Conservation (phyloP, 2,113 vertebrate species). For the Euleptes europaea region DNA sequence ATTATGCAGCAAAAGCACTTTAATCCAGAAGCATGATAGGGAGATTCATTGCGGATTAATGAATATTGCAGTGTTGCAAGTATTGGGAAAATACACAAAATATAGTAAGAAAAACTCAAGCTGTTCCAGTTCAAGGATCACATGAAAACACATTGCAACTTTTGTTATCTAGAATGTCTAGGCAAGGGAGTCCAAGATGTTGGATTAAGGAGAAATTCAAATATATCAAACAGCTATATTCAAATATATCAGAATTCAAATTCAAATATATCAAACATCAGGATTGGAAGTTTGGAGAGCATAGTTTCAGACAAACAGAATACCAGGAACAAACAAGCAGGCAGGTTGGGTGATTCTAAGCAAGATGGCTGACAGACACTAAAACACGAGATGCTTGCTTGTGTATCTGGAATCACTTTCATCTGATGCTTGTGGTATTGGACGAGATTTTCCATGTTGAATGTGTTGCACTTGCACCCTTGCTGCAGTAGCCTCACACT, state of each 20-base stretch:
- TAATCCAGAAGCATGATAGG: neutral
- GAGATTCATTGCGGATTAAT: constrained; percentile 5
- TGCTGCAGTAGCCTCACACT: too few species aligned
- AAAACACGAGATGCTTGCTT: too few species aligned
- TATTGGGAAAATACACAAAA: neutral
- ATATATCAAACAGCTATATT: constrained; percentile 17
- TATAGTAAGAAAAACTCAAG: neutral
- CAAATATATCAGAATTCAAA: too few species aligned
- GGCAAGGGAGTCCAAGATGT: neutral
- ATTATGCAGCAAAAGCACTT: constrained; percentile 6
- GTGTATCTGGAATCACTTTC: too few species aligned
- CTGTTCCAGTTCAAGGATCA: neutral
- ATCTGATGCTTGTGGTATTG: too few species aligned
- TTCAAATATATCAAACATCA: constrained; percentile 12
- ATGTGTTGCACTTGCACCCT: too few species aligned
- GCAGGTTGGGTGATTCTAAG: too few species aligned
- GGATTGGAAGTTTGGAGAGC: constrained; percentile 14
- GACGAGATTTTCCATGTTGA: too few species aligned
- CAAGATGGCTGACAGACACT: too few species aligned
- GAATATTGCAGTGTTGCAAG: constrained; percentile 1
- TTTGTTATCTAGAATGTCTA: neutral
- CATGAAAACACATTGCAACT: neutral
- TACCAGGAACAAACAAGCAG: neutral
- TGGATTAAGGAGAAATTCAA: neutral
- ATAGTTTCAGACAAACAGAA: constrained; percentile 44